phyloP scores from a whole-genome alignment of 2,888 invertebrate species.

The Adelphocoris suturalis region DNA sequence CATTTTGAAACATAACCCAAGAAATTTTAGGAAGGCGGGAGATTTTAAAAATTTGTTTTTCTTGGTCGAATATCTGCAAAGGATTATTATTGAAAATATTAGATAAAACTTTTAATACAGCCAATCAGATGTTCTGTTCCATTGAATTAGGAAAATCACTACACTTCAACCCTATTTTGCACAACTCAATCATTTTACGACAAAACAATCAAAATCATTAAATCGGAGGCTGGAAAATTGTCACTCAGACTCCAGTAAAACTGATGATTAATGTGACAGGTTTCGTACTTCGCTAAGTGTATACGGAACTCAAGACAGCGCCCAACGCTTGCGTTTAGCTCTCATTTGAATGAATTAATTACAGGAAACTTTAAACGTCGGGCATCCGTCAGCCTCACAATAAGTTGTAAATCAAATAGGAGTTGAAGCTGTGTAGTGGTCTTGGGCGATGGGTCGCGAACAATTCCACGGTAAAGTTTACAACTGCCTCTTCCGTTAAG shows the following conservation, averaged over 20 bases:
- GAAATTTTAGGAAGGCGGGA: too few species aligned
- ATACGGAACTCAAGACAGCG: neutral
- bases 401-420: constrained; percentile 12
- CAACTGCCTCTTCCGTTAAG: constrained; percentile 5
- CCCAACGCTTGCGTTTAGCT: neutral
- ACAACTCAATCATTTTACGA: too few species aligned
- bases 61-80: too few species aligned
- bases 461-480: constrained; percentile 22
- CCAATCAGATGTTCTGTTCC: too few species aligned
- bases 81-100: too few species aligned
- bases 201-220: too few species aligned
- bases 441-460: neutral
- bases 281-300: neutral
- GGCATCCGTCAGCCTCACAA: constrained; percentile 31
- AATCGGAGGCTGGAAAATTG: neutral
- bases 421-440: neutral
- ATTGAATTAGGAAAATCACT: too few species aligned
- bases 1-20: too few species aligned
- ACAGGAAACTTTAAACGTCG: constrained; percentile 26
- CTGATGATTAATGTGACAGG: neutral
- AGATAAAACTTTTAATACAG: too few species aligned
- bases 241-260: neutral
- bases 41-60: too few species aligned
- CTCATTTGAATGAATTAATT: constrained; percentile 31
- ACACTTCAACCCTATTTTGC: too few species aligned